Percentiles rank a stretch among this genome's conserved stretches.
Evolutionary conservation across 2,888 invertebrate species (phyloP).

Genomic region (Andrena fulva): DNA sequence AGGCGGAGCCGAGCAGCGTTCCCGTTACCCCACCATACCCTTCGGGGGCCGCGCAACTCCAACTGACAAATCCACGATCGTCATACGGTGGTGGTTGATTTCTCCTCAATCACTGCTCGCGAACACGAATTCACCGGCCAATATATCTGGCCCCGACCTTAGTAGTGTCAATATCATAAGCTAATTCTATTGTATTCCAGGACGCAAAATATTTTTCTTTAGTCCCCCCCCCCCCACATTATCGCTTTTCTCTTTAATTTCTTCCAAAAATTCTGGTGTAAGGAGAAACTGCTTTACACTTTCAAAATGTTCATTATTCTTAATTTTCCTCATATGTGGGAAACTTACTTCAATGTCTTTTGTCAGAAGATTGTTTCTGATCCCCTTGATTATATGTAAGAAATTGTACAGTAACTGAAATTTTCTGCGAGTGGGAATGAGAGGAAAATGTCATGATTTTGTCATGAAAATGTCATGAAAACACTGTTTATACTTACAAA

Average conservation of each 20-base stretch:
- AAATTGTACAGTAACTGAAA: neutral
- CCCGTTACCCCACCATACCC: too few species aligned
- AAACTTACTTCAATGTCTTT: neutral
- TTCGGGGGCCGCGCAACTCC: too few species aligned
- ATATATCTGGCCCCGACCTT: too few species aligned
- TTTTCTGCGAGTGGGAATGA: neutral
- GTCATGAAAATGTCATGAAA: neutral
- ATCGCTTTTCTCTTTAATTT: neutral
- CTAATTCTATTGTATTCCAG: neutral
- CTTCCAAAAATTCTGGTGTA: neutral
- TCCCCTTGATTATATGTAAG: neutral
- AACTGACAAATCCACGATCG: too few species aligned
- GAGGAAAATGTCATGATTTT: neutral
- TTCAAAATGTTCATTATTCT: neutral
- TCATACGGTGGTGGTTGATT: too few species aligned
- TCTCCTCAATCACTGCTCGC: too few species aligned
- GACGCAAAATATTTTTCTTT: neutral
- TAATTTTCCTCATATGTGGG: neutral
- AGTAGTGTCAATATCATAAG: neutral
- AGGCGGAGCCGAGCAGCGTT: too few species aligned
- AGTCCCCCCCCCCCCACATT: neutral
- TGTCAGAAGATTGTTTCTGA: neutral
- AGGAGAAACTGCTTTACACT: neutral
- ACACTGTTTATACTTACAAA: neutral
- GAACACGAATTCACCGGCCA: too few species aligned